These are phyloP conservation scores for Gnathochromis pfefferi DNA, from an alignment of 2,113 vertebrate species.

Conservation along the genomic window DNA sequence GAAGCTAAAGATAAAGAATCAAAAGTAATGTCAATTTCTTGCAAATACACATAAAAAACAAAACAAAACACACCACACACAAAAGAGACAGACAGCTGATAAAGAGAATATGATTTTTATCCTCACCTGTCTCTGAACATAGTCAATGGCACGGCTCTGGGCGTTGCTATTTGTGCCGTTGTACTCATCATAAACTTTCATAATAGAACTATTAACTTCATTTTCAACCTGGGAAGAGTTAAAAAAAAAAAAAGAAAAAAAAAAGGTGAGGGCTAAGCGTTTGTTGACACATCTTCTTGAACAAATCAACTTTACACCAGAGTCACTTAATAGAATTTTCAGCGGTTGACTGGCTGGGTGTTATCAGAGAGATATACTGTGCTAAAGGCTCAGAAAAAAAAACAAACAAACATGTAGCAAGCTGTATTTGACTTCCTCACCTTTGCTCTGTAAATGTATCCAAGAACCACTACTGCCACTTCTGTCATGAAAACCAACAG, in stretches of 20 bases:
- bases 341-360: neutral
- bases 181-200: constrained; percentile 87
- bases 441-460: constrained; percentile 96
- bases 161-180: constrained; percentile 89
- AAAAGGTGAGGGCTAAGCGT: neutral
- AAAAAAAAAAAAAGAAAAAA: neutral
- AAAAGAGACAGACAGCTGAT: neutral
- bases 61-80: neutral
- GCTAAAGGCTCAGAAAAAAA: neutral
- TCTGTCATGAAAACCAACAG: constrained; percentile 93
- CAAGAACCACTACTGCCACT: constrained; percentile 89
- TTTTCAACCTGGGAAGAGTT: constrained; percentile 79
- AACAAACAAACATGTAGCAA: neutral
- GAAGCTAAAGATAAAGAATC: constrained; percentile 70
- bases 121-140: constrained; percentile 91
- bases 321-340: neutral
- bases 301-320: neutral
- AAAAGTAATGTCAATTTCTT: neutral
- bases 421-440: constrained; percentile 57
- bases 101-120: constrained; percentile 16
- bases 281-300: neutral
- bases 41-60: neutral
- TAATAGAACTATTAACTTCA: constrained; percentile 87
- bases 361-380: neutral
- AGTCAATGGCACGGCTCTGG: constrained; percentile 93